Base-by-base conservation (phyloP, 2,797 vertebrate genomes). In the Prionace glauca region DNA sequence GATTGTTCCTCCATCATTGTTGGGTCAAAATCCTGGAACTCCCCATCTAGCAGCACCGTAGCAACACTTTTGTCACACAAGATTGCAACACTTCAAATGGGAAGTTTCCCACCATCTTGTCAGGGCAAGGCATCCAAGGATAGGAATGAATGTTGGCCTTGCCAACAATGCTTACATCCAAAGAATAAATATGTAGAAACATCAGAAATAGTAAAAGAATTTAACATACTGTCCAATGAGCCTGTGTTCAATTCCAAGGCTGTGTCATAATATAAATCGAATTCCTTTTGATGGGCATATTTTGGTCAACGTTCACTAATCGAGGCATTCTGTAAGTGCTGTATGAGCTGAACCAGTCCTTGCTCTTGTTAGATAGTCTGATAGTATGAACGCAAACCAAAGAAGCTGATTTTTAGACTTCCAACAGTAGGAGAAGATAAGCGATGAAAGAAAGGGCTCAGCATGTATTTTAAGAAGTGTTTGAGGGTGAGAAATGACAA, bases 401-500 rank as follows among this genome's bases (percentile, higher is more conserved):
- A 11, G n/a, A 92, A 41, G n/a, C 9, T 1, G n/a, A 69, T 69
- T 92, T 92, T 69, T 36, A 92, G 65, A 36, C 36, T 69, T 91
- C 32, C 88, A 92, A 69, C 90, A 92, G 11, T 69, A 69, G 87
- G 56, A 32, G 65, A 69, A 41, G 65, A 92, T 41, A 69, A 36
- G 62, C n/a, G 41, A 18, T 67, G n/a, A 67, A 67, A 69, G 8
- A 20, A 41, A 92, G 65, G 65, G 16, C n/a, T 92, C 65, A 20
- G 22, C 69, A 45, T 41, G 65, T 69, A 90, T 41, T 69, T 69
- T 92, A 0, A 92, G 24, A 69, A 24, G 62, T 92, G 88, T 67
- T 67, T 67, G 62, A n/a, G 62, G n/a, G 90, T 92, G n/a, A 69
- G 65, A 92, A 92, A 92, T 92, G 65, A 69, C 62, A 69, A 41